A percentile compares a stretch with the other conserved stretches of the same genome.
phyloP scores from a whole-genome alignment of 2,113 vertebrate species.

The Dipodomys merriami region DNA sequence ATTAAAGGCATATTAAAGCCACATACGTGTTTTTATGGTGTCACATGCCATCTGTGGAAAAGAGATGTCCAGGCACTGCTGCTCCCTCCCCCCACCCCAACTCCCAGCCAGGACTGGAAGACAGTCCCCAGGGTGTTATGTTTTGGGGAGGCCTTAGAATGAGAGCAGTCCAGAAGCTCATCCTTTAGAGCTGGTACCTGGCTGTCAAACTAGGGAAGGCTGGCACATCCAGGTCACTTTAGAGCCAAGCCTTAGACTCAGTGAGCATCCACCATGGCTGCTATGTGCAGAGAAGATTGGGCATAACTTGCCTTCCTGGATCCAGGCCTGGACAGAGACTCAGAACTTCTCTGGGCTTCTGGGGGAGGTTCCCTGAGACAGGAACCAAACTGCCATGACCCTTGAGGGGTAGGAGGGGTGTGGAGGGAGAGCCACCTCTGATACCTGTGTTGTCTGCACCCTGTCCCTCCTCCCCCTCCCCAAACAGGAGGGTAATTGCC shows the following conservation, averaged over 20 bases:
- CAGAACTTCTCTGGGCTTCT: background rate
- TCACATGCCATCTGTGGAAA: background rate
- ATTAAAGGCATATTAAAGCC: background rate
- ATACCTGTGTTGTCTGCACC: background rate
- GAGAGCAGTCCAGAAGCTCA: too few species aligned
- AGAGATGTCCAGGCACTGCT: background rate
- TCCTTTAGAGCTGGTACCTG: background rate
- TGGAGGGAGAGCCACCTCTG: background rate
- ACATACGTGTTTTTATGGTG: background rate
- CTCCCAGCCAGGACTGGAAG: background rate
- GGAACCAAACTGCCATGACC: background rate
- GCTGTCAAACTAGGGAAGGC: background rate
- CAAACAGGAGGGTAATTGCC: too few species aligned
- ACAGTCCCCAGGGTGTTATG: fast-evolving
- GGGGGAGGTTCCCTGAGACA: background rate
- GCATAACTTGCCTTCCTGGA: background rate
- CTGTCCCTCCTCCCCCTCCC: fast-evolving
- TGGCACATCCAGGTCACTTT: background rate
- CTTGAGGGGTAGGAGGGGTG: background rate
- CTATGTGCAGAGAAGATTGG: background rate
- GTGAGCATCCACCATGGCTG: background rate
- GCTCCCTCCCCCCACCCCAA: too few species aligned
- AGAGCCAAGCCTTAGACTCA: background rate
- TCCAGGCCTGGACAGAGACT: background rate
- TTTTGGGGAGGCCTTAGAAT: background rate